Conservation (phyloP, 2,888 invertebrate genomes). For the Pyralis farinalis region DNA sequence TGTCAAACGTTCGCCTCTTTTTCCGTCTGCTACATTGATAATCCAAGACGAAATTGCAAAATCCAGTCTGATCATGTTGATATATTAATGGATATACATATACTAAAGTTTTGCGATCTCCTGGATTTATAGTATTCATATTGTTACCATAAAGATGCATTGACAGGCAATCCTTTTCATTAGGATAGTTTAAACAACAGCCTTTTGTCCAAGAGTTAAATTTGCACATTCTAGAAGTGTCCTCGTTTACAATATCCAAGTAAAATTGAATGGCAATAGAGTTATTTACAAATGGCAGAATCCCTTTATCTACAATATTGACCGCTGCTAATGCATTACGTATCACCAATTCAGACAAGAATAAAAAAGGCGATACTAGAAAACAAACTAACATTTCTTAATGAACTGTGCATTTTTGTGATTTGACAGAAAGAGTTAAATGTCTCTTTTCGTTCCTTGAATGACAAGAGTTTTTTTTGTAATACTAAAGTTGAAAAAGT, state of each 20-base stretch:
- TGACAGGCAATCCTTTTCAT: slow-evolving; percentile 35
- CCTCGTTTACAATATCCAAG: slow-evolving; percentile 47
- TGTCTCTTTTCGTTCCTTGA: not conserved
- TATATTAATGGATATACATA: slow-evolving; percentile 45
- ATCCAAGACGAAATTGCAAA: slow-evolving; percentile 41
- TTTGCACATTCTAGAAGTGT: slow-evolving; percentile 31
- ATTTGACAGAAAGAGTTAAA: not conserved
- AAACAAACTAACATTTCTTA: slow-evolving; percentile 1
- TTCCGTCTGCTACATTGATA: slow-evolving; percentile 31
- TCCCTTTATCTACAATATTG: slow-evolving; percentile 50
- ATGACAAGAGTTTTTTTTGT: no score
- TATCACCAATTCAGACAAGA: slow-evolving; percentile 20
- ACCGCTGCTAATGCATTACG: slow-evolving; percentile 27
- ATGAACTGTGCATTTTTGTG: slow-evolving; percentile 2
- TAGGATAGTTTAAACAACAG: slow-evolving; percentile 43
- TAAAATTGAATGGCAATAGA: slow-evolving; percentile 57
- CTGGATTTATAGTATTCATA: slow-evolving; percentile 31
- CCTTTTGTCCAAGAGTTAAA: slow-evolving; percentile 33
- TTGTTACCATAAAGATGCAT: slow-evolving; percentile 34
- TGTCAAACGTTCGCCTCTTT: slow-evolving; percentile 25
- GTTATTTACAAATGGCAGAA: slow-evolving; percentile 41
- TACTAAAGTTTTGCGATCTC: slow-evolving; percentile 38
- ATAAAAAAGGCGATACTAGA: slow-evolving; percentile 15
- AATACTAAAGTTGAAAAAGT: no score
- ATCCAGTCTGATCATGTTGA: slow-evolving; percentile 51